These are phyloP conservation scores for Eupelmus urozonus DNA, from an alignment of 2,888 invertebrate genomes.

Conservation along the genomic window DNA sequence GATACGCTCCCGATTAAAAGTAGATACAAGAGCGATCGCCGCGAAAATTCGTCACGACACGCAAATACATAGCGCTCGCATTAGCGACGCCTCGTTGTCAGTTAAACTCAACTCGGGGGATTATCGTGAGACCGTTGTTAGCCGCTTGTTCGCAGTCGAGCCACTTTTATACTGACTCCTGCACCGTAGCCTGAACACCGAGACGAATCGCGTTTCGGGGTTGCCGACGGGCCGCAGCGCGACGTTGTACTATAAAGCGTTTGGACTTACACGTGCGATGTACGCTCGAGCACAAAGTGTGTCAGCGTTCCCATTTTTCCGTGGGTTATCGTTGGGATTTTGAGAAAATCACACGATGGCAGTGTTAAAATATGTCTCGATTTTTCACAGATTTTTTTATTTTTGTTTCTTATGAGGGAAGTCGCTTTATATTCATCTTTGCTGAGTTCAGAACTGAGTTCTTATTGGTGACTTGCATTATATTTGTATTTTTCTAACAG, in stretches of 20 bases:
- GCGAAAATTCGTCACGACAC: conserved; percentile 36
- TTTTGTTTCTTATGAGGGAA: not conserved
- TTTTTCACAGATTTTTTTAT: conserved; percentile 16
- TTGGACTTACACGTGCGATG: conserved; percentile 9
- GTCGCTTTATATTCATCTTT: too few species aligned
- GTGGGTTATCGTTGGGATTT: not conserved
- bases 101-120: conserved; percentile 63
- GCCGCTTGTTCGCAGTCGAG: conserved; percentile 74
- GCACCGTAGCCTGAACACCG: conserved; percentile 66
- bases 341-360: conserved; percentile 14
- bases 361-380: conserved; percentile 10
- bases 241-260: too few species aligned
- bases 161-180: conserved; percentile 24
- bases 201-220: conserved; percentile 70
- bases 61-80: conserved; percentile 21
- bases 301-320: conserved; percentile 1
- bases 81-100: conserved; percentile 67
- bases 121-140: conserved; percentile 74
- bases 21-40: conserved; percentile 35
- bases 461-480: too few species aligned
- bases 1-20: conserved; percentile 35
- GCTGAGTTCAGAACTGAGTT: too few species aligned
- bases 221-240: too few species aligned
- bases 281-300: not conserved
- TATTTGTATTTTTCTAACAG: too few species aligned